Evolutionary conservation across 2,888 invertebrate species (phyloP).

Genomic region (Noctuana brunneofusca): DNA sequence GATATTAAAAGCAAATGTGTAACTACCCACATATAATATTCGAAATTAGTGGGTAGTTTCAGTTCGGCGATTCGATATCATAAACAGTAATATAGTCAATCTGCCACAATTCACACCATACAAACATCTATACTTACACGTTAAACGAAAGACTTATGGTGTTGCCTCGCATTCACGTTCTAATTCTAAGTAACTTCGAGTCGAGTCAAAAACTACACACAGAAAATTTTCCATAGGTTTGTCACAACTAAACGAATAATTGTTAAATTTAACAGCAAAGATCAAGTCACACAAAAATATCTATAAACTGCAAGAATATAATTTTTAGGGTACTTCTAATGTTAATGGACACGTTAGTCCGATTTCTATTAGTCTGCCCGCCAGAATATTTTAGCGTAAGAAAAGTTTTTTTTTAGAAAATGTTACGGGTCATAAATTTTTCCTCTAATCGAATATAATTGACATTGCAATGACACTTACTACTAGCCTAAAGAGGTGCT

Average conservation of each 20-base stretch:
- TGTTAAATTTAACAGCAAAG: slow-evolving; percentile 20
- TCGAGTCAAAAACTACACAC: slow-evolving; percentile 28
- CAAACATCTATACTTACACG: slow-evolving; percentile 63
- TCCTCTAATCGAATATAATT: slow-evolving; percentile 81
- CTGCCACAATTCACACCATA: slow-evolving; percentile 60
- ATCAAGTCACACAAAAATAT: slow-evolving; percentile 32
- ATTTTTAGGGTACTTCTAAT: slow-evolving; percentile 25
- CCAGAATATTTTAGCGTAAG: slow-evolving; percentile 29
- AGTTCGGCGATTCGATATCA: slow-evolving; percentile 39
- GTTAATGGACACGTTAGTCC: slow-evolving; percentile 14
- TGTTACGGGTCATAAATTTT: slow-evolving; percentile 68
- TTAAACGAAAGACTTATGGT: slow-evolving; percentile 48
- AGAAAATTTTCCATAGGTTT: slow-evolving; percentile 19
- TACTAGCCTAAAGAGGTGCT: slow-evolving; percentile 78
- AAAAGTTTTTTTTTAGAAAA: slow-evolving; percentile 67
- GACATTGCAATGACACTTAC: slow-evolving; percentile 81
- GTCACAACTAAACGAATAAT: slow-evolving; percentile 29
- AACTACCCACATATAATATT: not conserved
- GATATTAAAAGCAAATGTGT: not conserved
- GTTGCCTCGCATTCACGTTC: slow-evolving; percentile 40
- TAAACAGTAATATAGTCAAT: slow-evolving; percentile 61
- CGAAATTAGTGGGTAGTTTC: slow-evolving; percentile 20
- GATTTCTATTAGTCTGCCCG: slow-evolving; percentile 18
- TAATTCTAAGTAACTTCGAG: slow-evolving; percentile 46
- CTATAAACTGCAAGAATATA: slow-evolving; percentile 33